Conservation (phyloP, 2,797 vertebrate genomes). For the Parauchenoglanis ngamensis region DNA sequence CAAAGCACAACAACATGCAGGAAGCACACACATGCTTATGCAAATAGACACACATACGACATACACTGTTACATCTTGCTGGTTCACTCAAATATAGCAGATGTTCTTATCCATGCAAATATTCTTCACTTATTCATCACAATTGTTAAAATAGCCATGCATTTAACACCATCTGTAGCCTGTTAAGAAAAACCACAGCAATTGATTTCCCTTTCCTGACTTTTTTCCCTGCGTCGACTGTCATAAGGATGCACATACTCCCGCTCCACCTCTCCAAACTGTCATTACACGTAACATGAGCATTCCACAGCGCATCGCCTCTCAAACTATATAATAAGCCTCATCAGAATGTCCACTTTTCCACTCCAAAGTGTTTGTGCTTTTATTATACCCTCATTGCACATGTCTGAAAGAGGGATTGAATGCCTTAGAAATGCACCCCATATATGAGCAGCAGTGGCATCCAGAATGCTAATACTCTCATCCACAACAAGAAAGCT, state of each 20-base stretch:
- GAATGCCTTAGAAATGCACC: neutral
- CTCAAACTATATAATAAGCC: slow-evolving; percentile 47
- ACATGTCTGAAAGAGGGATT: neutral
- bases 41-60: slow-evolving; percentile 22
- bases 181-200: slow-evolving; percentile 20
- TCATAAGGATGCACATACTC: slow-evolving; percentile 20
- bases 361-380: neutral
- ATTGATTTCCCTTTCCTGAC: slow-evolving; percentile 13
- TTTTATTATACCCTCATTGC: neutral
- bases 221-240: slow-evolving; percentile 45
- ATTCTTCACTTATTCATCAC: slow-evolving; percentile 1
- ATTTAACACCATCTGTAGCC: slow-evolving; percentile 25
- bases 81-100: neutral
- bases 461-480: neutral
- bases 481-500: neutral
- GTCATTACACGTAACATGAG: slow-evolving; percentile 35
- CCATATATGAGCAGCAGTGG: neutral
- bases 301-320: slow-evolving; percentile 38
- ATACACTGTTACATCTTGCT: neutral
- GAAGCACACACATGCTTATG: slow-evolving; percentile 31
- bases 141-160: slow-evolving; percentile 4
- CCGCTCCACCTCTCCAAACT: slow-evolving; percentile 34
- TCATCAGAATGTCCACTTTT: slow-evolving; percentile 24
- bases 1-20: slow-evolving; percentile 17
- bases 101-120: neutral